Percentiles rank a stretch among this genome's conserved stretches.
Evolutionary conservation across 2,888 invertebrate genomes (phyloP).

Genomic region (Drosophila falleni): DNA sequence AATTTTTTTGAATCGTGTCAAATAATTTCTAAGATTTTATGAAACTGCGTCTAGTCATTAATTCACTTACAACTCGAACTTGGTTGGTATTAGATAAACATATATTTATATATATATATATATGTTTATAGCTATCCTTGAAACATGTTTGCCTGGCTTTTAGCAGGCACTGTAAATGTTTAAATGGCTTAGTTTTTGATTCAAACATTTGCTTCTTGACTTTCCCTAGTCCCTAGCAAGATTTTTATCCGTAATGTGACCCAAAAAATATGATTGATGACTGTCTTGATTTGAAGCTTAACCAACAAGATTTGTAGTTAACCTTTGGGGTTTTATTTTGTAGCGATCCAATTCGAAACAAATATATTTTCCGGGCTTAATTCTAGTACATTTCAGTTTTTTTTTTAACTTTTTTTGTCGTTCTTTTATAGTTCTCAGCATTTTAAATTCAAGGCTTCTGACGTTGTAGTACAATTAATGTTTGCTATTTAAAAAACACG

Average conservation of each 20-base stretch:
- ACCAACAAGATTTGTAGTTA: no score
- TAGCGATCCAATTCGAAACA: no score
- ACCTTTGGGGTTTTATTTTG: no score
- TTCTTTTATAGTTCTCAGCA: slow-evolving; percentile 1
- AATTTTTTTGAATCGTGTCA: background rate
- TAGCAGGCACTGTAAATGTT: background rate
- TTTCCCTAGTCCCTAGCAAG: background rate
- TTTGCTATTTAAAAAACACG: slow-evolving; percentile 54
- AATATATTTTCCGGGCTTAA: no score
- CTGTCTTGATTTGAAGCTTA: slow-evolving; percentile 18
- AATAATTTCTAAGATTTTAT: background rate
- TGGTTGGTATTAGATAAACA: background rate
- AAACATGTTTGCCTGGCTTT: background rate
- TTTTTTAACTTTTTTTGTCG: background rate
- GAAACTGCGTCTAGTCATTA: background rate
- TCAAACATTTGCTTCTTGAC: background rate
- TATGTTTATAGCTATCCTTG: background rate
- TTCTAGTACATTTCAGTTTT: no score
- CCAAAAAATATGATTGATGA: slow-evolving; percentile 28
- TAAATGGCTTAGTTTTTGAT: background rate
- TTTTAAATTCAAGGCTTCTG: background rate
- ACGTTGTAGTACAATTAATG: slow-evolving; percentile 41
- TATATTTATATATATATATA: background rate
- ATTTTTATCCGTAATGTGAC: slow-evolving; percentile 6
- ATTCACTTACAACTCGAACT: background rate